Percentiles rank a stretch among this genome's conserved stretches.
Conservation (phyloP, 2,797 vertebrate species). For the Craterocephalus amniculus region DNA sequence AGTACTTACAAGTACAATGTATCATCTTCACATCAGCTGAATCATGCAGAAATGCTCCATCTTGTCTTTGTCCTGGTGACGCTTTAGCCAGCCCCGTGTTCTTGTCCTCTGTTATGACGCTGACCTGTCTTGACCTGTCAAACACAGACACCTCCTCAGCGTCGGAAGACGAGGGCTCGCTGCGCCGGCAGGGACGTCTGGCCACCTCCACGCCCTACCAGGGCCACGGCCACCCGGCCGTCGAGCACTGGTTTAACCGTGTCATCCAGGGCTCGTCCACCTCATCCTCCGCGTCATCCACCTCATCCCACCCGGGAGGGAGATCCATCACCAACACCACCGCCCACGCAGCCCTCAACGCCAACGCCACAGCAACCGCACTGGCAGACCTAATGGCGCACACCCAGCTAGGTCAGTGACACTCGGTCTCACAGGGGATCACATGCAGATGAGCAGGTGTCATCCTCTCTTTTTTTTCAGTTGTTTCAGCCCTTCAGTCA, state of each 20-base stretch:
- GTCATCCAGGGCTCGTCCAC: conserved; percentile 97
- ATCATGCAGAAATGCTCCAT: conserved; percentile 11
- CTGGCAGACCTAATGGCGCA: conserved; percentile 92
- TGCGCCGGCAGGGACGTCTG: conserved; percentile 90
- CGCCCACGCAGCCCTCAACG: conserved; percentile 88
- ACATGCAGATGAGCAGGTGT: conserved; percentile 1
- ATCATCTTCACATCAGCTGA: conserved; percentile 43
- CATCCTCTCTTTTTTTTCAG: conserved; percentile 5
- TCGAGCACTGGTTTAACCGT: conserved; percentile 95
- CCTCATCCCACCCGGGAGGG: conserved; percentile 95
- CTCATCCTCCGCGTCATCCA: conserved; percentile 97
- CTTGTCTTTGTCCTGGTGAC: conserved; percentile 24
- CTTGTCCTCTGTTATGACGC: conserved; percentile 57
- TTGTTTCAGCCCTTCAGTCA: not conserved
- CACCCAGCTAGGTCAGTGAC: conserved; percentile 92
- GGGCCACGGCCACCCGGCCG: conserved; percentile 88
- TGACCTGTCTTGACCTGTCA: conserved; percentile 75
- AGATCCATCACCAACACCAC: conserved; percentile 86
- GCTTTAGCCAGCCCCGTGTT: conserved; percentile 22
- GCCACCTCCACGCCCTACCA: conserved; percentile 89
- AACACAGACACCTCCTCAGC: conserved; percentile 96
- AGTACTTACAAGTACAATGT: conserved; percentile 49
- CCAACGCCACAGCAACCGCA: conserved; percentile 84
- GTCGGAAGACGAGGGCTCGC: conserved; percentile 97
- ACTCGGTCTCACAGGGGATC: conserved; percentile 26